Percentiles rank a stretch among this genome's conserved stretches.
Conservation (phyloP, 2,888 invertebrate genomes). For the Melitaea athalia region DNA sequence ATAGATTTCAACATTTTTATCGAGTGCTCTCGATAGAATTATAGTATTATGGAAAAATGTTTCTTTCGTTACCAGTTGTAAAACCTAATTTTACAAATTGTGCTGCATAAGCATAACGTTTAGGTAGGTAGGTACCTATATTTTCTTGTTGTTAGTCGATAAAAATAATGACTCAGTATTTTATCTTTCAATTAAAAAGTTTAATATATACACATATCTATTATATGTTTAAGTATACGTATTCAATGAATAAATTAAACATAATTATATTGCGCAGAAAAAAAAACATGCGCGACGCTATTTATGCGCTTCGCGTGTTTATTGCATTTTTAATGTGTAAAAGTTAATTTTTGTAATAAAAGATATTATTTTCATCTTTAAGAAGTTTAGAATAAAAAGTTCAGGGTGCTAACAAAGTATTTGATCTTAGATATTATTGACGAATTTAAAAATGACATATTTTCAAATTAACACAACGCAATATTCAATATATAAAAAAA, state of each 20-base stretch:
- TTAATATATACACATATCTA: too few species aligned
- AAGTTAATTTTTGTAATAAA: background rate
- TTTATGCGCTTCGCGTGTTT: background rate
- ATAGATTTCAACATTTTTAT: background rate
- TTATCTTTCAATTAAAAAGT: too few species aligned
- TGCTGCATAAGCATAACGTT: background rate
- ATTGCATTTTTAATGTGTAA: background rate
- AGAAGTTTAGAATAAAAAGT: conserved; percentile 6
- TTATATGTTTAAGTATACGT: background rate
- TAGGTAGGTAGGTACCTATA: background rate
- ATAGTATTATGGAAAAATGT: background rate
- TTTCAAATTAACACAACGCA: too few species aligned
- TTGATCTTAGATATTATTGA: background rate
- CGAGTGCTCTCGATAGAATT: background rate
- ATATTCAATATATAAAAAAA: too few species aligned
- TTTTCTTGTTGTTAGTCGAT: background rate
- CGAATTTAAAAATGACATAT: background rate
- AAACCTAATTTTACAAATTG: conserved; percentile 6
- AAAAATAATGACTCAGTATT: background rate
- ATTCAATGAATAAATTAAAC: conserved; percentile 2
- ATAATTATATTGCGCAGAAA: background rate
- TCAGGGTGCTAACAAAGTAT: conserved; percentile 19
- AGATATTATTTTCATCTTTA: background rate
- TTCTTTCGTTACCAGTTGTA: background rate
- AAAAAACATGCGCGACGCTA: background rate